Evolutionary conservation across 2,797 vertebrate genomes (phyloP).

Genomic region (Scolopax bukidnonensis): DNA sequence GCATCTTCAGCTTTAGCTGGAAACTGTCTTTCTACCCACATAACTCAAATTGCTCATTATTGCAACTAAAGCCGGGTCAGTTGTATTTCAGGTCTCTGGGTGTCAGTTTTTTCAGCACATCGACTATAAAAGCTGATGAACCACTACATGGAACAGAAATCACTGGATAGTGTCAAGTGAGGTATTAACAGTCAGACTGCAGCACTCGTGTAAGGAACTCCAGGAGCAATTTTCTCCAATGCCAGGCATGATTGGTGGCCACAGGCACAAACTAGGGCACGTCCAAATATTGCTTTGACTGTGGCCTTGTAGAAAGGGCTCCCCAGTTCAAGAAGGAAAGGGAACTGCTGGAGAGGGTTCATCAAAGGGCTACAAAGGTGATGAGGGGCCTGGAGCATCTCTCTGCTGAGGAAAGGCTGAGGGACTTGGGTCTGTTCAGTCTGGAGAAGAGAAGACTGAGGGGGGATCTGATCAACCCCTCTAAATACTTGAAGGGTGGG

Average conservation of each 20-base stretch:
- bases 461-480: too few relatives aligned
- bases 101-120: neutral
- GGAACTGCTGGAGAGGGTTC: too few relatives aligned
- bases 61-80: neutral
- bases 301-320: neutral
- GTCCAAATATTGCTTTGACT: neutral
- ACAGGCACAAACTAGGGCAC: neutral
- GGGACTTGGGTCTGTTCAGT: too few relatives aligned
- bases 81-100: neutral
- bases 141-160: neutral
- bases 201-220: neutral
- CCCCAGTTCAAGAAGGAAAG: too few relatives aligned
- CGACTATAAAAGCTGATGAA: neutral
- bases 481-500: too few relatives aligned
- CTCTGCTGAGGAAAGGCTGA: too few relatives aligned
- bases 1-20: neutral
- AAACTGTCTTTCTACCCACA: neutral
- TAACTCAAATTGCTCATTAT: neutral
- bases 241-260: neutral
- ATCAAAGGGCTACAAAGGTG: too few relatives aligned
- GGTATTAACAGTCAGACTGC: neutral
- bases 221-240: neutral
- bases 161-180: neutral
- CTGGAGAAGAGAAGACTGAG: too few relatives aligned
- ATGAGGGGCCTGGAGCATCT: too few relatives aligned